Base-by-base conservation (phyloP, 2,113 vertebrate genomes). In the Atractosteus spatula region DNA sequence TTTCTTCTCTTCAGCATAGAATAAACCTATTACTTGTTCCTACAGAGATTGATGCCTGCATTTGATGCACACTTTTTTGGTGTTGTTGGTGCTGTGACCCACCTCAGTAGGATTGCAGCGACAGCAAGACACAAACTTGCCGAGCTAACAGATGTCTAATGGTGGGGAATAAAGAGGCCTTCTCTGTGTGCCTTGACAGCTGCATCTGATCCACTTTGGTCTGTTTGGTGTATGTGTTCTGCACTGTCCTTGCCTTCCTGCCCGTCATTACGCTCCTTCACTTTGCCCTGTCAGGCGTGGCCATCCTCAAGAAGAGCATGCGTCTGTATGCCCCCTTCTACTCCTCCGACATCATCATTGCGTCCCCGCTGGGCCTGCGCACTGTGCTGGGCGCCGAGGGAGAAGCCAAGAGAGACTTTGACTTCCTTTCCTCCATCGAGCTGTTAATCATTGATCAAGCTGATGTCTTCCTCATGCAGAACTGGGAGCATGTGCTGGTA, bases 391-490 rank as follows among this genome's bases (percentile, higher is more conserved):
- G 96, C 0, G 89, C 87, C 0, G 95, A 98, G 68, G 96, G 96
- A 55, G 97, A 99, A 56, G 90, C 89, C 74, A 94, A 93, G 69
- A 90, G 97, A 74, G 97, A 99, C 69, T 96, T 94, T 42, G 97
- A 99, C 89, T 99, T 99, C 80, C 85, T 99, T 1, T 96, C 97
- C 0, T 99, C 97, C 2, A 75, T 99, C n/a, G 96, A 99, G 88
- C 78, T 99, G 64, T 91, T 99, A 68, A 82, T 99, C 68, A 84
- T 99, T 68, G 97, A 99, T 78, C 96, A 98, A 82, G 93, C 93
- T 1, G 97, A 99, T n/a, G 82, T 99, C 65, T 94, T 95, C 78
- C 93, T 99, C 77, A 99, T 99, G 97, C 97, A 99, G 89, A 99
- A 99, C 73, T 99, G 97, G 97, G 97, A 99, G 61, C 97, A 99